Conservation (phyloP, 2,113 vertebrate genomes). For the Monarcha castaneiventris region DNA sequence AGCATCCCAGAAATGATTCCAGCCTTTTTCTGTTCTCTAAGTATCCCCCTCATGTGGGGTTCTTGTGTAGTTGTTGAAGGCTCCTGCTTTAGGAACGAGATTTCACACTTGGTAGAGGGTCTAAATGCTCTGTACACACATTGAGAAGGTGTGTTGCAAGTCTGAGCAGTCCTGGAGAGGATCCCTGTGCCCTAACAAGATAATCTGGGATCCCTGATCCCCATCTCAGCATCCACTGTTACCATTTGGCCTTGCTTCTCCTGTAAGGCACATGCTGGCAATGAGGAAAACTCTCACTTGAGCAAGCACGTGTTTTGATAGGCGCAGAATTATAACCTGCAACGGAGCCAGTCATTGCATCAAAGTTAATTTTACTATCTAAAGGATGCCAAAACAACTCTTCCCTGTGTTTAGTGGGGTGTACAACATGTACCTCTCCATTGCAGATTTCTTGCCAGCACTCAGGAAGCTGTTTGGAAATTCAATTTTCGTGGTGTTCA, state of each 20-base stretch:
- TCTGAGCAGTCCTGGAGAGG: background rate
- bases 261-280: background rate
- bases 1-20: background rate
- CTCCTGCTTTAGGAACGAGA: background rate
- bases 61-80: background rate
- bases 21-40: background rate
- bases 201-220: background rate
- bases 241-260: background rate
- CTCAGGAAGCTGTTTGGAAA: slow-evolving; percentile 80
- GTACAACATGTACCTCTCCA: slow-evolving; percentile 2
- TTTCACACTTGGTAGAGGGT: background rate
- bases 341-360: background rate
- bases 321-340: background rate
- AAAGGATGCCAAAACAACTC: background rate
- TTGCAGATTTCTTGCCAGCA: slow-evolving; percentile 81
- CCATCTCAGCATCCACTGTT: background rate
- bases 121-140: background rate
- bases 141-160: background rate
- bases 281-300: background rate
- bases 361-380: background rate
- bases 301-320: background rate
- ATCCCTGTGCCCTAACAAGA: background rate
- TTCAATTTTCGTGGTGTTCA: slow-evolving; percentile 76
- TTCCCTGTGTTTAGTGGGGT: slow-evolving; percentile 1
- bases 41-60: background rate